Evolutionary conservation across 1,140 invertebrate species (phyloP).

Genomic region (Phenacoccus solenopsis): DNA sequence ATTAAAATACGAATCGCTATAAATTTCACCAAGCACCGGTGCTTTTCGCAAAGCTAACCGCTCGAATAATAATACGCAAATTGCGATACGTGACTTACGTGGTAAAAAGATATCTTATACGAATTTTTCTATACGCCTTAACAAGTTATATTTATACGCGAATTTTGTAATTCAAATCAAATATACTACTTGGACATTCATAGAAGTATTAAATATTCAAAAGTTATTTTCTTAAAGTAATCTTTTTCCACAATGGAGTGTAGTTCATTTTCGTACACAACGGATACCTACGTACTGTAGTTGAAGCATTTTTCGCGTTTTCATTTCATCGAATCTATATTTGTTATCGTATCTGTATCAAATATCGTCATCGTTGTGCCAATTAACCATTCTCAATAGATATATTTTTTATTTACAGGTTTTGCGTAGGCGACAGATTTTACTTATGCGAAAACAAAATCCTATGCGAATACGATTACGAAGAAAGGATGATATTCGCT

Average conservation of each 20-base stretch:
- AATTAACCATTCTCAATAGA: neutral
- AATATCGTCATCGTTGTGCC: neutral
- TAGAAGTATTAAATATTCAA: slow-evolving; percentile 14
- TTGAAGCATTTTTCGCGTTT: too few species aligned
- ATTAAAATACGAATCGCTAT: neutral
- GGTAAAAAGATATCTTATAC: neutral
- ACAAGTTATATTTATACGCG: too few species aligned
- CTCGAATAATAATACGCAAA: slow-evolving; percentile 3
- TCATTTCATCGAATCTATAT: too few species aligned
- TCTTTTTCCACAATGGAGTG: neutral
- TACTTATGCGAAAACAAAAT: slow-evolving; percentile 89
- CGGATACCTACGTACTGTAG: too few species aligned
- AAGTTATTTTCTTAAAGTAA: slow-evolving; percentile 9
- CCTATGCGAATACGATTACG: slow-evolving; percentile 86
- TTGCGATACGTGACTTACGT: slow-evolving; percentile 4
- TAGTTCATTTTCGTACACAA: neutral
- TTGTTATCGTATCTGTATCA: too few species aligned
- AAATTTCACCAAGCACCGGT: too few species aligned
- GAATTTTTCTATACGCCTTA: slow-evolving; percentile 11
- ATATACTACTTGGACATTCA: slow-evolving; percentile 16
- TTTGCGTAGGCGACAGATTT: slow-evolving; percentile 87
- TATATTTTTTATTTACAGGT: slow-evolving; percentile 46
- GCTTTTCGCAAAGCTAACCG: too few species aligned
- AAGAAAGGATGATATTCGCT: slow-evolving; percentile 76
- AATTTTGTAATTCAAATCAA: slow-evolving; percentile 10